A percentile compares a stretch with the other conserved stretches of the same genome.
These are phyloP conservation scores for Epinephelus lanceolatus DNA, from an alignment of 2,113 vertebrate species.

Conservation along the genomic window DNA sequence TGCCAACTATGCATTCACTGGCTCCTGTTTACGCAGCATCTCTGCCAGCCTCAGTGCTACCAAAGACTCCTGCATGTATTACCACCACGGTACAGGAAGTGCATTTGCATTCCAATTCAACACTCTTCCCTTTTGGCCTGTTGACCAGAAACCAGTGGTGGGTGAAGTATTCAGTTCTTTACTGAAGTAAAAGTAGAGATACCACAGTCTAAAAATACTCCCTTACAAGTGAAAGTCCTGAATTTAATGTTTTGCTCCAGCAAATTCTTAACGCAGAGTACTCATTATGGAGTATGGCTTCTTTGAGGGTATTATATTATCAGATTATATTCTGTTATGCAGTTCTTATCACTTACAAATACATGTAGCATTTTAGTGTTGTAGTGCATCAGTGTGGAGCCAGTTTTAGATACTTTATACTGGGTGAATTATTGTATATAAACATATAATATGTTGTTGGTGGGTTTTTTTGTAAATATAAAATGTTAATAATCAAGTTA, in stretches of 20 bases:
- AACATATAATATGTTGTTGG: not conserved
- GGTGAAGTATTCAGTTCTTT: not conserved
- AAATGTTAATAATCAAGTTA: not conserved
- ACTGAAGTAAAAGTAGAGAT: not conserved
- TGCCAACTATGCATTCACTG: constrained; percentile 65
- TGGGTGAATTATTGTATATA: not conserved
- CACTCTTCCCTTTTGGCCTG: constrained; percentile 18
- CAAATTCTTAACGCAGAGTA: not conserved
- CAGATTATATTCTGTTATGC: not conserved
- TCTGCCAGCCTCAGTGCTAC: constrained; percentile 51
- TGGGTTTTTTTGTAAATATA: not conserved
- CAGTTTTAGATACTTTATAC: not conserved
- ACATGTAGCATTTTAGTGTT: not conserved
- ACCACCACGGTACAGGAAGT: constrained; percentile 62
- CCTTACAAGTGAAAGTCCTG: not conserved
- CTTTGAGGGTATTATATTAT: not conserved
- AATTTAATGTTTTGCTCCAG: not conserved
- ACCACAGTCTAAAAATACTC: not conserved
- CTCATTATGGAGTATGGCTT: not conserved
- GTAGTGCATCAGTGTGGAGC: not conserved
- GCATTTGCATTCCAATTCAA: constrained; percentile 70
- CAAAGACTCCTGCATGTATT: constrained; percentile 44
- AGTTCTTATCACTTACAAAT: not conserved
- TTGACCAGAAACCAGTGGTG: constrained; percentile 38
- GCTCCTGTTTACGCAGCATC: constrained; percentile 51